These are phyloP conservation scores for Mola mola DNA, from an alignment of 2,113 vertebrate genomes.

Conservation along the genomic window DNA sequence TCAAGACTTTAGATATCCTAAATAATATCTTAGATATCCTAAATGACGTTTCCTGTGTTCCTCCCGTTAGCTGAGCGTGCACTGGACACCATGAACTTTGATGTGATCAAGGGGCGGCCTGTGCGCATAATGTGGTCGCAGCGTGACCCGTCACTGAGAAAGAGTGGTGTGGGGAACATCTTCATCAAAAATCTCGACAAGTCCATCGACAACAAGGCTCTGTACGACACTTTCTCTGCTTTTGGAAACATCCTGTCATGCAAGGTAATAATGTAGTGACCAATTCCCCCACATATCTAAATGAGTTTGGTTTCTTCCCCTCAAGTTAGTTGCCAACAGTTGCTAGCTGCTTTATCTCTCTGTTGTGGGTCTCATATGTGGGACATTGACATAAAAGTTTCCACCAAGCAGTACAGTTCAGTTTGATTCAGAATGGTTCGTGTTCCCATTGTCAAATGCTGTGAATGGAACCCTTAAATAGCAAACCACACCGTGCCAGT, in stretches of 20 bases:
- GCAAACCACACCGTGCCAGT: too few species aligned
- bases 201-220: constrained; percentile 98
- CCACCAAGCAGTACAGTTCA: too few species aligned
- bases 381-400: too few species aligned
- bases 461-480: too few species aligned
- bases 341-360: background rate
- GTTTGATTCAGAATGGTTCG: too few species aligned
- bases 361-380: too few species aligned
- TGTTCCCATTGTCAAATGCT: too few species aligned
- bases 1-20: too few species aligned
- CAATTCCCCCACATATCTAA: too few species aligned
- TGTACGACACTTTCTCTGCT: constrained; percentile 98
- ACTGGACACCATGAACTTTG: constrained; percentile 99
- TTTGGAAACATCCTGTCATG: constrained; percentile 99
- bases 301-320: background rate
- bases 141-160: constrained; percentile 96
- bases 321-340: background rate
- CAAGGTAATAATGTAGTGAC: constrained; percentile 83
- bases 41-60: background rate
- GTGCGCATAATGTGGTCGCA: constrained; percentile 99
- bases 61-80: constrained; percentile 89
- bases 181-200: constrained; percentile 99
- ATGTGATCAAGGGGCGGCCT: constrained; percentile 97
- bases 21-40: too few species aligned
- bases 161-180: constrained; percentile 98